Base-by-base conservation (phyloP, 1,140 invertebrate species). In the Chelonus insularis region DNA sequence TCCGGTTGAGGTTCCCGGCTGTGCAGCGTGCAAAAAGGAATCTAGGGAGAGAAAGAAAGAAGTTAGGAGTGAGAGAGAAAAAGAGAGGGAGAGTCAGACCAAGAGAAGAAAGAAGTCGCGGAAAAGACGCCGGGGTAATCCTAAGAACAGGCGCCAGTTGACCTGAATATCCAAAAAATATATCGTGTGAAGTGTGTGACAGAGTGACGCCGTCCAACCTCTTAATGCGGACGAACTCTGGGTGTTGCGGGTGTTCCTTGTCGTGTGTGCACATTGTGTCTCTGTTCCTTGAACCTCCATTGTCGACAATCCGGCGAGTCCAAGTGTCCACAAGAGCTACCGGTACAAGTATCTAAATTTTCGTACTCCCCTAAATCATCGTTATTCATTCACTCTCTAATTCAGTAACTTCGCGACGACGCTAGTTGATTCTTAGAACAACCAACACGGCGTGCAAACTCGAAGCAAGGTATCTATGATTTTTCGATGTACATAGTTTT, bases 391-490 rank as follows among this genome's bases (percentile, higher is more conserved):
- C 9, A 11, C n/a, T n/a, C n/a, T n/a, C n/a, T n/a, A 12, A 16
- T 11, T 34, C 25, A 14, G 9, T 21, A 14, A 0, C 16, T 34
- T 14, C 0, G 11, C 16, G n/a, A 34, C 25, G 0, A 16, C 29
- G n/a, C n/a, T 14, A 32, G 14, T 18, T 12, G n/a, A 12, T 16
- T 14, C 3, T 47, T 58, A 21, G 48, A 39, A 60, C 61, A 60
- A 62, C 60, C 65, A 69, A 68, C 61, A 70, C 69, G 69, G 68
- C 63, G 67, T 66, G 69, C 59, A 65, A 57, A 57, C 29, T 51
- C 34, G 52, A 63, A 48, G 64, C 63, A 60, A 67, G 65, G 67
- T 68, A 65, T 20, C 12, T 12, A 54, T 12, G 14, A n/a, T 48
- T 36, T 9, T 32, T 25, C 14, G 34, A 36, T 25, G 25, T 47